Evolutionary conservation across 2,113 vertebrate genomes (phyloP), one percentile per base, ranked within the genome.

Genomic region (Cephalopholis sonnerati): DNA sequence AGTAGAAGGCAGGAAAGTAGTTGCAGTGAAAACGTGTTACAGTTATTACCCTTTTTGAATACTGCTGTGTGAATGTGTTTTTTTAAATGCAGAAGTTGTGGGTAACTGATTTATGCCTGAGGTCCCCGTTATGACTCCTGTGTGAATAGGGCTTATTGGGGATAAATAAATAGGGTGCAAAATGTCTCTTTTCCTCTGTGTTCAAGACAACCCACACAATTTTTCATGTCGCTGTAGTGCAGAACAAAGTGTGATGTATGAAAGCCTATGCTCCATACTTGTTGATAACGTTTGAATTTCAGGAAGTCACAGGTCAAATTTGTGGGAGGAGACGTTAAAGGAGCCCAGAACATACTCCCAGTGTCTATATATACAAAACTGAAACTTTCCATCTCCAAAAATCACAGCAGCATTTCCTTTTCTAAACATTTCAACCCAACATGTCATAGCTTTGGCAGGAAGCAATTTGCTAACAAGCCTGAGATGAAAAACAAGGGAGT

Each of bases 401-500:
- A 87, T 86, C 81, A 67, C 86, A 86, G 86, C 72, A 81, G 71
- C 88, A 90, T 91, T 94, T 90, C 89, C 90, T 89, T 84, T 82
- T 82, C 79, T 77, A 94, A 93, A 95, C 90, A 92, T 91, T 88
- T 85, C 80, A 70, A 27, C 86, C 61, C 29, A 79, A 88, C 90
- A 86, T 90, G 68, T 82, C 89, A 80, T 55, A 64, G 74, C 64
- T 48, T 83, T 82, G 89, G 63, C 92, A 92, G 89, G 87, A 90
- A 91, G 75, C 86, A 92, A 94, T 90, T 93, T 78, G 83, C 92
- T 82, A 79, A 79, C 78, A 84, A 81, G 75, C 64, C 77, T 25
- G 77, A 87, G 80, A 87, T 87, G 77, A 92, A 91, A 90, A 91
- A 79, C 88, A 83, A 93, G 86, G 86, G 85, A 91, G 87, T 84